A percentile compares a stretch with the other conserved stretches of the same genome.
Conservation (phyloP, 2,113 vertebrate species). For the Planiliza haematocheilus region DNA sequence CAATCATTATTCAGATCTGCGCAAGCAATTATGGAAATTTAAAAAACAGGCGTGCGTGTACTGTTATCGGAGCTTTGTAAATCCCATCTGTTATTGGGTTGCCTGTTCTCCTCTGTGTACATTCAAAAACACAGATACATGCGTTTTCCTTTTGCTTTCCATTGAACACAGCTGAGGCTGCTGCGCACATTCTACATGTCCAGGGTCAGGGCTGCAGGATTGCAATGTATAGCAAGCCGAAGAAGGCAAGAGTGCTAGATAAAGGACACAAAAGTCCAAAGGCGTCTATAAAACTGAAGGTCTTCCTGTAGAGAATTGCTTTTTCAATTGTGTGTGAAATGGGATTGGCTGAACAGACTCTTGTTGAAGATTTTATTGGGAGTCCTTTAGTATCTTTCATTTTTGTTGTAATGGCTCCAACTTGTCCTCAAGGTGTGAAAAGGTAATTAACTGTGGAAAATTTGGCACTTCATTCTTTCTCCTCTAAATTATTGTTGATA, state of each 20-base stretch:
- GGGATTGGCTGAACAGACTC: not conserved
- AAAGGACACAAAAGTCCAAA: no score
- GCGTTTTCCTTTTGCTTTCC: not conserved
- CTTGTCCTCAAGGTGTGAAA: constrained; percentile 37
- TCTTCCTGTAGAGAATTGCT: no score
- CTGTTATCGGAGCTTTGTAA: constrained; percentile 9
- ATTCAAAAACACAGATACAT: not conserved
- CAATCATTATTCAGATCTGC: constrained; percentile 46
- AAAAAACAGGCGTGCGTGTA: not conserved
- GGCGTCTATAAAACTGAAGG: no score
- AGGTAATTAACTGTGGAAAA: constrained; percentile 31
- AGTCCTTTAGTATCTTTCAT: not conserved
- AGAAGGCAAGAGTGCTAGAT: not conserved
- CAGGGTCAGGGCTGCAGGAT: not conserved
- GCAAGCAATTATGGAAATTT: constrained; percentile 54
- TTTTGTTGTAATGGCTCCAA: not conserved
- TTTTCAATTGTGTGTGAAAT: not conserved
- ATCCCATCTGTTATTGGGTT: constrained; percentile 26
- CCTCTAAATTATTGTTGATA: constrained; percentile 32
- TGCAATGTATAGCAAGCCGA: not conserved
- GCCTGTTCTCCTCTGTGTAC: not conserved
- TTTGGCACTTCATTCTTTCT: constrained; percentile 35
- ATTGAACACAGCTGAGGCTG: not conserved
- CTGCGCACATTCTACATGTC: not conserved
- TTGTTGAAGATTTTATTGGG: not conserved